Conservation (phyloP, 1,140 invertebrate species). For the Drosophila tristis region DNA sequence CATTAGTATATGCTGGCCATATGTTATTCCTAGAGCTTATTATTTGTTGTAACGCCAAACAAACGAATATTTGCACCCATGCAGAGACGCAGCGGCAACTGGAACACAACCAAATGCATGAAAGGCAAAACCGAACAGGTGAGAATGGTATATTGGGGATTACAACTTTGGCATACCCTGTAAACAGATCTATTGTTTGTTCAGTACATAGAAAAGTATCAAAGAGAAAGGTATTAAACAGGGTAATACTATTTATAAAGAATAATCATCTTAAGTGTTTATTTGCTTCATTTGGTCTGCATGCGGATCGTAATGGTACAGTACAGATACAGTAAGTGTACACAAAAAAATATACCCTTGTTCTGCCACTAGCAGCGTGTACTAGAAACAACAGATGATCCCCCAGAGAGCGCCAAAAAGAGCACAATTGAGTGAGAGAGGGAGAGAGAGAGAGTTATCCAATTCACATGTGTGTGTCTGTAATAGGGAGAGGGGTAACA, state of each 20-base stretch:
- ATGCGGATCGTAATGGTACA: too few species aligned
- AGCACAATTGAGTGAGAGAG: not conserved
- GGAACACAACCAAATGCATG: conserved; percentile 17
- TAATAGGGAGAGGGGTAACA: not conserved
- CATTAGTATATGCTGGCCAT: conserved; percentile 17
- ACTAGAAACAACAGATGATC: conserved; percentile 45
- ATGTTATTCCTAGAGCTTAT: conserved; percentile 28
- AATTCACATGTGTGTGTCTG: conserved; percentile 1
- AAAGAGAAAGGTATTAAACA: too few species aligned
- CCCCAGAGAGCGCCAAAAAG: conserved; percentile 24
- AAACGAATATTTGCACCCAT: conserved; percentile 12
- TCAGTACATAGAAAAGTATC: too few species aligned
- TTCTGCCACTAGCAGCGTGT: too few species aligned
- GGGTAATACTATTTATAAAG: too few species aligned
- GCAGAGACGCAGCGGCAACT: conserved; percentile 27
- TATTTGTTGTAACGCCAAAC: conserved; percentile 10
- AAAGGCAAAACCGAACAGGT: conserved; percentile 41
- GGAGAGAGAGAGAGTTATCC: conserved; percentile 13
- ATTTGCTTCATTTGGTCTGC: too few species aligned
- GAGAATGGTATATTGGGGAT: not conserved
- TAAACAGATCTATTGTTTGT: too few species aligned
- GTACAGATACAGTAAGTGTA: too few species aligned
- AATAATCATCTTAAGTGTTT: too few species aligned
- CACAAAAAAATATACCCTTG: too few species aligned
- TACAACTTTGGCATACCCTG: too few species aligned